Base-by-base conservation (phyloP, 2,888 invertebrate species). In the Gymnocheta viridis region DNA sequence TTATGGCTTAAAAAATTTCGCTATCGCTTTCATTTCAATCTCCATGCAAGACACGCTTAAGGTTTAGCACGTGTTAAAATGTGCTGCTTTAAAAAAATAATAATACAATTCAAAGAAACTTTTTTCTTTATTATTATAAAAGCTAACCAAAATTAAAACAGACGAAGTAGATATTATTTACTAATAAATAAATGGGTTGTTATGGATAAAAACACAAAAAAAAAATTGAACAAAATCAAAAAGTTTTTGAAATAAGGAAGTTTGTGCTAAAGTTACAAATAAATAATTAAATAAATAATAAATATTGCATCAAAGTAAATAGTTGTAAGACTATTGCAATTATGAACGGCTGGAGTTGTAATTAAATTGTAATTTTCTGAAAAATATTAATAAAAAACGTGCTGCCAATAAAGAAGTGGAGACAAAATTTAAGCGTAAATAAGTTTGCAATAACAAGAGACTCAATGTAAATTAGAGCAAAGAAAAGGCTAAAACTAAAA, bases 221-320 rank as follows among this genome's bases (percentile, higher is more conserved):
- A 58, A 22, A 24, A 19, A n/a, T n/a, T n/a, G n/a, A n/a, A n/a
- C n/a, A 49, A 51, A 80, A 35, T 73, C 29, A 29, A 49, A 41
- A 32, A 41, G n/a, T 51, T 81, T 58, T 17, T 35, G 49, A 49
- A 73, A 81, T 41, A 73, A 81, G 80, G 80, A 73, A 81, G 73
- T 66, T n/a, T 72, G 22, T 69, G 12, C 22, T 51, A n/a, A 69
- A 60, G 17, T 29, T 41, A 35, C 73, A 29, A 73, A 69, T n/a
- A 49, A 62, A 60, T 73, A 73, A 74, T 51, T 27, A 29, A 74
- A 73, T 27, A 38, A 72, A 73, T 66, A 56, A 27, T 5, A 56
- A 56, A 54, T 27, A 47, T 27, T 29, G 32, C 27, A 60, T 35
- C 12, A 24, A 74, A 64, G 19, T 44, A 58, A 58, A 54, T 74